A percentile compares a stretch with the other conserved stretches of the same genome.
Conservation (phyloP, 1,140 invertebrate genomes). For the Sitodiplosis mosellana region DNA sequence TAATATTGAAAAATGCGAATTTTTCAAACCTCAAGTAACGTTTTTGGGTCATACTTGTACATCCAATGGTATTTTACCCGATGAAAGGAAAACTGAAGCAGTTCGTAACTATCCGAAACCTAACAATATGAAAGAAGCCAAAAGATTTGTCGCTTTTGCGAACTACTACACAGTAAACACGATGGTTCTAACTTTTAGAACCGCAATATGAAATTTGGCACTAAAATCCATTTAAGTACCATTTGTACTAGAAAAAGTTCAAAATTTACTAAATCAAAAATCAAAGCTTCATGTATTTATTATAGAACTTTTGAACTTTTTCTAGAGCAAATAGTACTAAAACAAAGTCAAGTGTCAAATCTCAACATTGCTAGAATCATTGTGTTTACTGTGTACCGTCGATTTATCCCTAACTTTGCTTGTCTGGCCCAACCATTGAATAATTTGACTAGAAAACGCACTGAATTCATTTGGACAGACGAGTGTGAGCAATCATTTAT, state of each 20-base stretch:
- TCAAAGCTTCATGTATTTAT: too few species aligned
- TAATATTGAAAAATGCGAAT: conserved; percentile 6
- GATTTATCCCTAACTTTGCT: conserved; percentile 1
- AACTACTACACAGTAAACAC: too few species aligned
- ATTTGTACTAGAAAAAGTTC: too few species aligned
- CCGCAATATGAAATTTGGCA: too few species aligned
- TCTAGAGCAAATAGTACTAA: too few species aligned
- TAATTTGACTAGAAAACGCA: not conserved
- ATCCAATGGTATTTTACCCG: conserved; percentile 5
- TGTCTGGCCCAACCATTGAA: conserved; percentile 5
- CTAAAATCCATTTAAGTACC: too few species aligned
- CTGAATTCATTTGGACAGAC: not conserved
- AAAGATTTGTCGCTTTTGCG: too few species aligned
- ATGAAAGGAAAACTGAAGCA: conserved; percentile 2
- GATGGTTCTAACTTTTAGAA: not conserved
- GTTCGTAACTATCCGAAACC: conserved; percentile 6
- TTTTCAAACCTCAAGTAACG: conserved; percentile 5
- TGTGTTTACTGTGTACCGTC: too few species aligned
- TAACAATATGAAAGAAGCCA: not conserved
- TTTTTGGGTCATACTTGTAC: conserved; percentile 6
- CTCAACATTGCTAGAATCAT: too few species aligned
- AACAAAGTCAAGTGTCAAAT: too few species aligned
- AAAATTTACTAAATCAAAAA: too few species aligned
- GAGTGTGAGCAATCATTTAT: conserved; percentile 2
- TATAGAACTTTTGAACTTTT: too few species aligned